Conservation (phyloP, 2,113 vertebrate species). For the Vulpes lagopus region DNA sequence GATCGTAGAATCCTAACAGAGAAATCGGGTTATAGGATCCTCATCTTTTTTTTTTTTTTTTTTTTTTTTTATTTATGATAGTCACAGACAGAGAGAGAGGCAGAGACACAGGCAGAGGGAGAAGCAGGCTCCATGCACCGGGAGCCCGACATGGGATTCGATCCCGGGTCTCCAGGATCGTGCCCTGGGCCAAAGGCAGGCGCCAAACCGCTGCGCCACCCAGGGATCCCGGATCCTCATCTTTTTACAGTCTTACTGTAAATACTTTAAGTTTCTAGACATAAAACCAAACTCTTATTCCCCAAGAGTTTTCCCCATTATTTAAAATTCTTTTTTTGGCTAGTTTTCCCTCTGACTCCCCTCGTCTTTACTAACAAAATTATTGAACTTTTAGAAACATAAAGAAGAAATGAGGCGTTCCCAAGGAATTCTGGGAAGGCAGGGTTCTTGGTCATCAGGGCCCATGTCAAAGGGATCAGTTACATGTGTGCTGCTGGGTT, state of each 20-base stretch:
- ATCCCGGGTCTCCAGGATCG: no score
- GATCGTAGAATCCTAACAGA: neutral
- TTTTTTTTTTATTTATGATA: no score
- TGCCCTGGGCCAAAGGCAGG: no score
- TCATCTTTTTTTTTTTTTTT: neutral
- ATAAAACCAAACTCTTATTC: neutral
- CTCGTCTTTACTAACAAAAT: neutral
- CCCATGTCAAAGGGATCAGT: neutral
- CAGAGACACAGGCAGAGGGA: no score
- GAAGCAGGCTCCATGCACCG: no score
- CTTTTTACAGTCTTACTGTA: neutral
- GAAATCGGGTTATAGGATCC: neutral
- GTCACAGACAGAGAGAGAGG: no score
- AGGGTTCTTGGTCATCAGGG: neutral
- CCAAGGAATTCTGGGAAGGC: no score
- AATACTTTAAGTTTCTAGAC: neutral
- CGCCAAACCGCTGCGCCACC: no score
- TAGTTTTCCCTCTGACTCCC: rapidly evolving
- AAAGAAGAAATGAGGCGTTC: neutral
- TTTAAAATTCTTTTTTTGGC: neutral
- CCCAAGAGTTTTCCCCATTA: neutral
- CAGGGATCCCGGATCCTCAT: neutral
- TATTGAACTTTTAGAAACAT: neutral
- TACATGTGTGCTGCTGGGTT: neutral
- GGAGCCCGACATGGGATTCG: no score